Evolutionary conservation across 1,140 invertebrate genomes (phyloP).

Genomic region (Drosophila grimshawi): DNA sequence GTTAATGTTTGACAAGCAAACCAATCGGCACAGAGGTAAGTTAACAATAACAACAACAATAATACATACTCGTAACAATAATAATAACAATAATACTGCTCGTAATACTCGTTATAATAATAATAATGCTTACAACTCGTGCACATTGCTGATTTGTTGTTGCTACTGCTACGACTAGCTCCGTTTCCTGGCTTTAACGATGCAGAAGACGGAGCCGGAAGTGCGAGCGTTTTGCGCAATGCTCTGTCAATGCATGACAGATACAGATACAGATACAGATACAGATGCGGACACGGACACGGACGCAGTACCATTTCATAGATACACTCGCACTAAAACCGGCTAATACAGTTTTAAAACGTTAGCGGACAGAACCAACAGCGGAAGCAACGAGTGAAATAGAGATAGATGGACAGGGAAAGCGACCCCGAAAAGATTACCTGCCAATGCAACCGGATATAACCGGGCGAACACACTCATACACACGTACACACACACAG

Average conservation of each 20-base stretch:
- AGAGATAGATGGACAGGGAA: constrained; percentile 14
- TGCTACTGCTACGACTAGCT: constrained; percentile 30
- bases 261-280: constrained; percentile 4
- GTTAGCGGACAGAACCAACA: constrained; percentile 31
- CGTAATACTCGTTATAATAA: constrained; percentile 39
- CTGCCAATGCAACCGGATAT: constrained; percentile 81
- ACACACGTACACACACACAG: constrained; percentile 5
- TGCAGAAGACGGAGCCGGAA: constrained; percentile 63
- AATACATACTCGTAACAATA: constrained; percentile 4
- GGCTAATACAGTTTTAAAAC: constrained; percentile 78
- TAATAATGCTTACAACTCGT: constrained; percentile 19
- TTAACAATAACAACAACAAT: constrained; percentile 57
- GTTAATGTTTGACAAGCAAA: constrained; percentile 99
- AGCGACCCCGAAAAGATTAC: constrained; percentile 69
- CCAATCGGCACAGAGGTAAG: constrained; percentile 99
- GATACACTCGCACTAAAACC: constrained; percentile 21
- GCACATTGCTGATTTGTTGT: neutral
- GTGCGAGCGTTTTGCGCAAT: constrained; percentile 69
- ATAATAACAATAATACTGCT: constrained; percentile 7
- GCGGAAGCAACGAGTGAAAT: constrained; percentile 35
- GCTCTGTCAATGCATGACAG: constrained; percentile 61
- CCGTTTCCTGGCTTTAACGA: constrained; percentile 76
- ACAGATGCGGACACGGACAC: neutral
- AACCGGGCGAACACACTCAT: constrained; percentile 19
- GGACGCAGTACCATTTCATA: constrained; percentile 25